Evolutionary conservation across 92 coral and sea anemone species (phyloP), one percentile per base, ranked within the genome.

Genomic region (Parazoanthus darwini): DNA sequence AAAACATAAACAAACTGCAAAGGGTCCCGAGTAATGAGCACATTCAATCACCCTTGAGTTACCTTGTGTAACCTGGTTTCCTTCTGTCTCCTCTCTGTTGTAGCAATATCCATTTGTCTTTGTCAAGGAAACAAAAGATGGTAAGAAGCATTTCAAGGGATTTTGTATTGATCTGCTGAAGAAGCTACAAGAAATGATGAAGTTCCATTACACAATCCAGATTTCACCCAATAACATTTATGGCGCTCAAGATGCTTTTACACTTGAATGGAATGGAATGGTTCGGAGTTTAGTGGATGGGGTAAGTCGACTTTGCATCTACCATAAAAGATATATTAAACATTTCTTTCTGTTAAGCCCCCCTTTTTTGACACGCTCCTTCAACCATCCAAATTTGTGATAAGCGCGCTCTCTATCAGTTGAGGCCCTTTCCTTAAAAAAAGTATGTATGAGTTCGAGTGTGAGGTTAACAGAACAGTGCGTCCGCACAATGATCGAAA

Each of bases 221-320:
- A 87, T 77, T 68, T 89, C 94, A 8, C 76, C 78, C 36, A 88
- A 72, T 26, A 91, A 90, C 29, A 71, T 83, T 9, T 94, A 92
- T 66, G 96, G 96, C 46, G 96, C 93, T 14, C 92, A 91, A 5
- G 88, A 92, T 72, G 85, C 88, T 29, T 91, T 88, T 37, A 85
- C 94, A 44, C 93, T 82, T 25, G 82, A 94, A 76, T 94, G 96
- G 96, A 92, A 79, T 74, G 96, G 96, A 36, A 88, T 94, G 93
- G 94, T 92, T 56, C 85, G 81, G 58, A 58, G 83, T 70, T 82
- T 94, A 33, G 66, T 84, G 20, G 93, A 88, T 77, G 91, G 91
- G 90, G 94, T 94, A 71, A 81, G 87, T 86, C 13, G 2, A 16
- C 2, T 59, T 1, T 38, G 13, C 10, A 22, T 43, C 48, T 18